Base-by-base conservation (phyloP, 2,797 vertebrate species). In the Leptoclinus maculatus region DNA sequence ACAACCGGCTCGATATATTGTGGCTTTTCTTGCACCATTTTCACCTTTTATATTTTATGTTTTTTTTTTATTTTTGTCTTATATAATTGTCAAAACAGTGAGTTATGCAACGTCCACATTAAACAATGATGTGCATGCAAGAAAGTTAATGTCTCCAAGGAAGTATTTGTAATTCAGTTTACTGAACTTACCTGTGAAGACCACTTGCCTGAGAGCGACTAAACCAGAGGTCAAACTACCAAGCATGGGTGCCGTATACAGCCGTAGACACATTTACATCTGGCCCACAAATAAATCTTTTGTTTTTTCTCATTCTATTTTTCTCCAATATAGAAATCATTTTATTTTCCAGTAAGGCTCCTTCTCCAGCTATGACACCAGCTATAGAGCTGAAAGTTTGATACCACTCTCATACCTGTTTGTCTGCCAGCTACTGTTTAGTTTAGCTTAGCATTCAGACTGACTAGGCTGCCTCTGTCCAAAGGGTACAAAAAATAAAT, bases 21-120 rank as follows among this genome's bases (percentile, higher is more conserved):
- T 23, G 23, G 36, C 51, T 56, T 71, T 79, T 74, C 8, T 76
- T 67, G 7, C 39, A 79, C 43, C 68, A 79, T 84, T 76, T 82
- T 66, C 25, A 58, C 64, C 38, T 45, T 71, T 60, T 59, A 34
- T 19, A 27, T 13, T 74, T 74, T 49, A 58, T 45, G n/a, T 21
- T 27, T 41, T 54, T 58, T 62, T 71, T 51, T 66, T 49, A 29
- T 32, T 32, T 32, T 27, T 27, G 57, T 2, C 19, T 2, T 49
- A 25, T 56, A 72, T 79, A 11, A 56, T 16, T 51, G 8, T 71
- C 3, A 66, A 57, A 58, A 58, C 23, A 47, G 54, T 38, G 6
- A 62, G 13, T 68, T 59, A n/a, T 53, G 47, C 43, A 68, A 19
- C 36, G 74, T 43, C 51, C 59, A 19, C 36, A 80, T 45, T 10